Conservation (phyloP, 1,140 invertebrate genomes). For the Chrysomallon squamiferum region DNA sequence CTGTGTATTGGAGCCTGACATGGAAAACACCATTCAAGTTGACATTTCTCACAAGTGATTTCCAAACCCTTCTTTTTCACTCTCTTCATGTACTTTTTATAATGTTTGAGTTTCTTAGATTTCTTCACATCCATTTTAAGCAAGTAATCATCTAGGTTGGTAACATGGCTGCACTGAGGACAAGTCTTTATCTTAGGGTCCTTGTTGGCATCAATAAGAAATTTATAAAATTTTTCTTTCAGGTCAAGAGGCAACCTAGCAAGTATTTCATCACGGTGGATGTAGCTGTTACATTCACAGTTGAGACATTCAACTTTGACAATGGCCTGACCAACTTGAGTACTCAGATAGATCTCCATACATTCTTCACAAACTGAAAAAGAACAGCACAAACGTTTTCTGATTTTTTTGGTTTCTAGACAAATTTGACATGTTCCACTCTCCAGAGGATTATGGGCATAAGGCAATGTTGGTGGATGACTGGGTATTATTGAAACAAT, state of each 20-base stretch:
- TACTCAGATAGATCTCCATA: constrained; percentile 49
- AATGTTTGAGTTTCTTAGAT: too few relatives aligned
- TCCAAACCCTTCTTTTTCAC: constrained; percentile 34
- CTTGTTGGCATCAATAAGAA: constrained; percentile 59
- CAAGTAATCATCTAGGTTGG: neutral
- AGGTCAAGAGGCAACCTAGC: constrained; percentile 36
- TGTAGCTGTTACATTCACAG: constrained; percentile 42
- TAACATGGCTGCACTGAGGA: constrained; percentile 59
- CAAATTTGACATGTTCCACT: constrained; percentile 42
- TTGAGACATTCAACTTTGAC: constrained; percentile 61
- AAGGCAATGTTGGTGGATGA: constrained; percentile 5
- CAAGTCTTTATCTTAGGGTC: constrained; percentile 63
- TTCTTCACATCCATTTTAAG: too few relatives aligned
- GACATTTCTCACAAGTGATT: constrained; percentile 57
- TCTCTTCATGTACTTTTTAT: too few relatives aligned
- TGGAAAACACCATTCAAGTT: constrained; percentile 63
- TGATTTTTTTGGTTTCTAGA: constrained; percentile 24
- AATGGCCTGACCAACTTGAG: constrained; percentile 49
- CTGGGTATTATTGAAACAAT: neutral
- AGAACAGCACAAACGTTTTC: constrained; percentile 62
- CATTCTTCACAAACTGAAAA: constrained; percentile 58
- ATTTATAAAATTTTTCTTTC: constrained; percentile 59
- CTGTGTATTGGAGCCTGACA: constrained; percentile 65
- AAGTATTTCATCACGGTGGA: constrained; percentile 61
- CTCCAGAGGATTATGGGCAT: constrained; percentile 12